These are phyloP conservation scores for Caenorhabditis becei DNA, from an alignment of 2,888 invertebrate genomes.

Conservation along the genomic window DNA sequence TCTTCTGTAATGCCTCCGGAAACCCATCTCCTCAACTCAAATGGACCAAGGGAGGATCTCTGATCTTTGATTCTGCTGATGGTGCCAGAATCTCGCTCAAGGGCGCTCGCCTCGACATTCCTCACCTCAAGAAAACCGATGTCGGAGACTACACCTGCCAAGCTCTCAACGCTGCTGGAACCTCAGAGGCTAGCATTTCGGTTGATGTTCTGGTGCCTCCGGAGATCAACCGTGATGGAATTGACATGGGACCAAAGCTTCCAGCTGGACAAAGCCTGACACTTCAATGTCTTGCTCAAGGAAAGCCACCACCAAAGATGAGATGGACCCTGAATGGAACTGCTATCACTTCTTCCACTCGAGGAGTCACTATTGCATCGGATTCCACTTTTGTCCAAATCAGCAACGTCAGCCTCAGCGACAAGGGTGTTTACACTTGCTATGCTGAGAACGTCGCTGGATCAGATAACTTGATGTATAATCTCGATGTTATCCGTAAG, in stretches of 20 bases:
- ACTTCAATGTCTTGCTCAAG: conserved; percentile 84
- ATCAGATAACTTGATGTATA: conserved; percentile 80
- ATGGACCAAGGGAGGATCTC: conserved; percentile 84
- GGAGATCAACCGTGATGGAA: conserved; percentile 78
- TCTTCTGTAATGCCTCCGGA: conserved; percentile 83
- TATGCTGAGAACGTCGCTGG: conserved; percentile 82
- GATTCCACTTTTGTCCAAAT: conserved; percentile 70
- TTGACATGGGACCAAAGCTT: conserved; percentile 80
- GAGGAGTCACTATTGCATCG: conserved; percentile 68
- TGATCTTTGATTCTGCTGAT: conserved; percentile 80
- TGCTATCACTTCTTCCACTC: conserved; percentile 3
- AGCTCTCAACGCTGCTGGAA: conserved; percentile 85
- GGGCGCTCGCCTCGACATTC: conserved; percentile 79
- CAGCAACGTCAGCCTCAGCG: conserved; percentile 76
- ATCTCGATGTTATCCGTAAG: conserved; percentile 79
- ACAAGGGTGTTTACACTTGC: conserved; percentile 82
- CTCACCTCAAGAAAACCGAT: conserved; percentile 82
- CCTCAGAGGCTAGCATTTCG: conserved; percentile 83
- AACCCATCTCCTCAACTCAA: conserved; percentile 82
- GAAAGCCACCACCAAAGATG: conserved; percentile 84
- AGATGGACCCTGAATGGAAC: conserved; percentile 82
- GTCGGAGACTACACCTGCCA: conserved; percentile 85
- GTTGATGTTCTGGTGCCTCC: conserved; percentile 85
- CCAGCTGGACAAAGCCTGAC: conserved; percentile 84
- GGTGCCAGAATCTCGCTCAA: conserved; percentile 73